A percentile compares a stretch with the other conserved stretches of the same genome.
phyloP scores from a whole-genome alignment of 2,888 invertebrate genomes.

The Synanthedon andrenaeformis region DNA sequence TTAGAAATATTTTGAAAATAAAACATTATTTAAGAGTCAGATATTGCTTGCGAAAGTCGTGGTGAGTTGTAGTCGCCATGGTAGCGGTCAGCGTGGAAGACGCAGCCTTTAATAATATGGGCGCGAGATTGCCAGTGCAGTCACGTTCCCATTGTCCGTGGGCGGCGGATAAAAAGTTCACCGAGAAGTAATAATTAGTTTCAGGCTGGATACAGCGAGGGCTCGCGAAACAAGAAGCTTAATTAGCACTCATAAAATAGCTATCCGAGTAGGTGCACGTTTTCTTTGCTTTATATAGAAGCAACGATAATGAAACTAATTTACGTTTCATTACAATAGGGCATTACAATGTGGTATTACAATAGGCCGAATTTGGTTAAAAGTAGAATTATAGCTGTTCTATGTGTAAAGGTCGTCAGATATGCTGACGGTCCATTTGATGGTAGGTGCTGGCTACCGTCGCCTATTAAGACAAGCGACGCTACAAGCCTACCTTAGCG shows the following conservation, averaged over 20 bases:
- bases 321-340: not conserved
- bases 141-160: slow-evolving; percentile 66
- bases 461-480: too few species aligned
- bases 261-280: slow-evolving; percentile 5
- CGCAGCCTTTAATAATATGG: slow-evolving; percentile 11
- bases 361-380: not conserved
- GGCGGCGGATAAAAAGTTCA: slow-evolving; percentile 59
- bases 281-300: not conserved
- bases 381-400: too few species aligned
- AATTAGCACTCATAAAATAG: slow-evolving; percentile 56
- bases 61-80: slow-evolving; percentile 5
- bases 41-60: too few species aligned
- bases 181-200: slow-evolving; percentile 58
- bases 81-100: slow-evolving; percentile 19
- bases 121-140: slow-evolving; percentile 43
- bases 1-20: too few species aligned
- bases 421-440: too few species aligned
- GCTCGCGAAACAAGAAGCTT: slow-evolving; percentile 53
- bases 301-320: not conserved
- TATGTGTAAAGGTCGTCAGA: too few species aligned
- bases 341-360: too few species aligned
- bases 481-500: too few species aligned
- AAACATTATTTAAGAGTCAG: too few species aligned
- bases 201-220: slow-evolving; percentile 36
- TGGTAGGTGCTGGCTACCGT: too few species aligned